Conservation (phyloP, 2,113 vertebrate species). For the Bubalus kerabau region DNA sequence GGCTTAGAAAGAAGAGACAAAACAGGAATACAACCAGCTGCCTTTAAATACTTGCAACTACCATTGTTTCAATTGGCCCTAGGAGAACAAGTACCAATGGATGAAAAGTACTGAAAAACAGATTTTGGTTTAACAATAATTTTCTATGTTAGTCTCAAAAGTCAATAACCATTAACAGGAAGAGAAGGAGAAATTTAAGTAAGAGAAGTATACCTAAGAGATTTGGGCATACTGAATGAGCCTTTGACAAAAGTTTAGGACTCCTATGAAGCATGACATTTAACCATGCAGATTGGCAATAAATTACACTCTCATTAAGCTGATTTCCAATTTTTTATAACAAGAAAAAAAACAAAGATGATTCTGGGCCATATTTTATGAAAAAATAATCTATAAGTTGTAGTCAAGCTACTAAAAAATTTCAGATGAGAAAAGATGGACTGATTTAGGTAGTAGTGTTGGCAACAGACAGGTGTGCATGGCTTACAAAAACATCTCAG, state of each 20-base stretch:
- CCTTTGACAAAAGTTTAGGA: background rate
- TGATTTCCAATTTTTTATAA: background rate
- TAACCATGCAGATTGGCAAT: background rate
- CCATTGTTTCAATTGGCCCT: background rate
- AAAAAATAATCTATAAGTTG: background rate
- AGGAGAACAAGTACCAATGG: background rate
- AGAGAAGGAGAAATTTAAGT: background rate
- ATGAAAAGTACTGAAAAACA: background rate
- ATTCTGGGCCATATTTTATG: background rate
- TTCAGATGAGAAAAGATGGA: background rate
- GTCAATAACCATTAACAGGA: background rate
- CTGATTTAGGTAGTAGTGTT: background rate
- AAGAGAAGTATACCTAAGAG: slow-evolving; percentile 13
- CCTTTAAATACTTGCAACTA: background rate
- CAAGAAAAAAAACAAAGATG: background rate
- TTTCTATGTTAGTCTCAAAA: background rate
- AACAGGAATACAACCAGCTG: background rate
- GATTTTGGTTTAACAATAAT: background rate
- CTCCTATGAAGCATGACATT: background rate
- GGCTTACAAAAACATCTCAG: background rate
- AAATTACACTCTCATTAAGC: background rate
- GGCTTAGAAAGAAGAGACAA: background rate
- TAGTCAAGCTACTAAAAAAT: background rate
- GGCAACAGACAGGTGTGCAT: background rate
- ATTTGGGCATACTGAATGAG: background rate